Base-by-base conservation (phyloP, 2,888 invertebrate genomes). In the Trissolcus japonicus region DNA sequence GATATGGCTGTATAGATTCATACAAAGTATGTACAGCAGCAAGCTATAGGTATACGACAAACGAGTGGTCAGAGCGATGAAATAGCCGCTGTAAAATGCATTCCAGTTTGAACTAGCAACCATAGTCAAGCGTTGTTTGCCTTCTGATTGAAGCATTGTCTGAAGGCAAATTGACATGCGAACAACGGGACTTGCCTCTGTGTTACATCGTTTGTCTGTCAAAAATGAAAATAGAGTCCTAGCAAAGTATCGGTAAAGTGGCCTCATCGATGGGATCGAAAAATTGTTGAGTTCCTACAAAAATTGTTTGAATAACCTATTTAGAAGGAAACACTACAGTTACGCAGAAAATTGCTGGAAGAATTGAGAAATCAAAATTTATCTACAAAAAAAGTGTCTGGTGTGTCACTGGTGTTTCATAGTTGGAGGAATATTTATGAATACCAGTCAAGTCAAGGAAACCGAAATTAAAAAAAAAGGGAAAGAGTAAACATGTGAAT, bases 61-160 rank as follows among this genome's bases (percentile, higher is more conserved):
- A 43, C 43, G 11, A 46, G 19, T 55, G 73, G 65, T 50, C 67
- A 56, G 56, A 71, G 62, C 71, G 73, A 57, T 59, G 66, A 66
- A 74, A 73, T 57, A 69, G 59, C 63, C 80, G 72, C 83, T 86
- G 84, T 84, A 86, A 86, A 87, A 85, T 86, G 82, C 83, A 85
- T 83, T 81, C 79, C 80, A 76, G 80, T 81, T 80, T 81, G 81
- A 82, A 74, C 81, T 68, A 78, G 78, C 79, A 74, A 68, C 81
- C 61, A 77, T 79, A 78, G 76, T 73, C 77, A 73, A 75, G 57
- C 79, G 82, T 83, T 88, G 87, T 88, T 88, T 88, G 86, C 84
- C 78, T 85, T 85, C 84, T 85, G 87, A 87, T 87, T 88, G 87
- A 84, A 82, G 86, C 85, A 87, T 88, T 87, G 87, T 87, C 81